These are phyloP conservation scores for Ifrita kowaldi DNA, from an alignment of 2,113 vertebrate species.

Conservation along the genomic window DNA sequence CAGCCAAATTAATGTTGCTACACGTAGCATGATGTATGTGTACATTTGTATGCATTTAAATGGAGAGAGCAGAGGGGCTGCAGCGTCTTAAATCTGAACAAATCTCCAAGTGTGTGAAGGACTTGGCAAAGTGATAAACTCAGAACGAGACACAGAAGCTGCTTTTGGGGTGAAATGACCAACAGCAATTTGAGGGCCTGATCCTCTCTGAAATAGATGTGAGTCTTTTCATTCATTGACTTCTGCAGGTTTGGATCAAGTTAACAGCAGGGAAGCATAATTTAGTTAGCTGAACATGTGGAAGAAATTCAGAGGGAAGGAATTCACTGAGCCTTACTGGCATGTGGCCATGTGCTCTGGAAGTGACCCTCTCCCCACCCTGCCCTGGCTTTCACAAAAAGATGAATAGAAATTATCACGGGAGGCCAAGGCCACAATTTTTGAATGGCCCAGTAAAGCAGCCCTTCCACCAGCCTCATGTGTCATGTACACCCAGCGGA, in stretches of 20 bases:
- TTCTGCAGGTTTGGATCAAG: background rate
- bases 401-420: background rate
- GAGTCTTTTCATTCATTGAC: background rate
- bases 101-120: background rate
- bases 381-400: background rate
- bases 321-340: background rate
- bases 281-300: background rate
- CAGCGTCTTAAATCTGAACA: background rate
- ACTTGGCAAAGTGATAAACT: background rate
- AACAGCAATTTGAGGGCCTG: background rate
- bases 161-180: background rate
- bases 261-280: background rate
- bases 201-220: background rate
- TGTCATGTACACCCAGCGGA: fast-evolving
- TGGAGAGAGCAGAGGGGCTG: background rate
- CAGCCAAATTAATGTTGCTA: background rate
- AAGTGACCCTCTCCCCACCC: background rate
- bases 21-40: fast-evolving
- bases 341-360: background rate
- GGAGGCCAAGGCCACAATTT: background rate
- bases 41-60: background rate
- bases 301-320: background rate
- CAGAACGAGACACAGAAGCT: background rate
- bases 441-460: background rate
- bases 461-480: background rate